Base-by-base conservation (phyloP, 2,797 vertebrate genomes). In the Australoheros facetus region DNA sequence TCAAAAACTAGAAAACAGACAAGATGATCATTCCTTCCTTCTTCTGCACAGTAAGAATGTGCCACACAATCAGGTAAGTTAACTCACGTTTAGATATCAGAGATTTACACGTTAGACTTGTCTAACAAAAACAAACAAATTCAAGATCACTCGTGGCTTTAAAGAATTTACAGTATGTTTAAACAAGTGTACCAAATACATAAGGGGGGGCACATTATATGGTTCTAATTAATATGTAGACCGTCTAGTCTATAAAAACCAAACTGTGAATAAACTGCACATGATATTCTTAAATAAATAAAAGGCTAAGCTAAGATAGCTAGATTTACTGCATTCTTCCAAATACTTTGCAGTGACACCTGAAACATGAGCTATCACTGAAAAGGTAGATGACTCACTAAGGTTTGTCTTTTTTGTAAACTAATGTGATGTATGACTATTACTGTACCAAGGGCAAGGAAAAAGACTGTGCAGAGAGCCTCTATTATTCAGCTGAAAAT, bases 331-430 rank as follows among this genome's bases (percentile, higher is more conserved):
- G n/a, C 59, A 39, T 39, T 39, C 34, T 39, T 26, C 26, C 26
- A 14, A 23, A 13, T 23, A 23, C 42, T 19, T 60, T 42, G 21
- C n/a, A 62, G n/a, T 62, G 34, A 39, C 21, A 39, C 7, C n/a
- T 23, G 12, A 64, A 64, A 42, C 16, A 64, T 62, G 32, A 48
- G 42, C 37, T 1, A 37, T 37, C 37, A 37, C 37, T 10, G 51
- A 64, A 56, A 78, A 75, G 48, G 66, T 3, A 17, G n/a, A 26
- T 81, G 80, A 84, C 75, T 89, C 62, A 59, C 37, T 21, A 48
- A 56, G 62, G 53, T 71, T 80, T 74, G 0, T 21, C 17, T 70
- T 51, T 45, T 42, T 73, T 56, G 66, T 55, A 42, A 71, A 37
- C 37, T 10, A 39, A 42, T 42, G 12, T 73, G 56, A 83, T 55